Percentiles rank a stretch among this genome's conserved stretches.
These are phyloP conservation scores for Apamea monoglypha DNA, from an alignment of 2,888 invertebrate genomes.

Conservation along the genomic window DNA sequence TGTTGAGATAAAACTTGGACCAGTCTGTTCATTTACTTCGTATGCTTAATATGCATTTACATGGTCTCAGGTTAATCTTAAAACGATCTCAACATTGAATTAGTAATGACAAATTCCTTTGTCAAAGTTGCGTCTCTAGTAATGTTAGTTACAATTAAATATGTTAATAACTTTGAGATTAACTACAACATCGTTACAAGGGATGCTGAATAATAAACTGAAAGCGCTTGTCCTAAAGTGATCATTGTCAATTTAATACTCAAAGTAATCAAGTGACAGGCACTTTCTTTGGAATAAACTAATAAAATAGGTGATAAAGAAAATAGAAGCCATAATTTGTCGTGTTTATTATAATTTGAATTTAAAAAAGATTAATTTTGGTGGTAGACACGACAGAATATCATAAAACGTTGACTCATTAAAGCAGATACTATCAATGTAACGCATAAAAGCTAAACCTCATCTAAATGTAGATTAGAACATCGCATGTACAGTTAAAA, in stretches of 20 bases:
- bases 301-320: slow-evolving; percentile 53
- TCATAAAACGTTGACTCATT: slow-evolving; percentile 55
- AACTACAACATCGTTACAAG: slow-evolving; percentile 37
- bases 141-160: slow-evolving; percentile 38
- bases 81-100: slow-evolving; percentile 10
- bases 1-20: slow-evolving; percentile 50
- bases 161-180: slow-evolving; percentile 25
- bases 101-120: slow-evolving; percentile 60
- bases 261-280: slow-evolving; percentile 44
- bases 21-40: slow-evolving; percentile 6
- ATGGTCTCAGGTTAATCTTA: slow-evolving; percentile 7
- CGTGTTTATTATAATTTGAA: slow-evolving; percentile 42
- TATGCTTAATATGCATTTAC: slow-evolving; percentile 1
- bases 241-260: slow-evolving; percentile 44
- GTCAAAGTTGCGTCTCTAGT: slow-evolving; percentile 56
- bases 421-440: slow-evolving; percentile 59
- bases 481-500: slow-evolving; percentile 72
- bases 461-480: slow-evolving; percentile 71
- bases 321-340: slow-evolving; percentile 45
- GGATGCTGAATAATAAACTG: slow-evolving; percentile 45
- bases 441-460: slow-evolving; percentile 61
- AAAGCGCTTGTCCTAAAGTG: slow-evolving; percentile 59
- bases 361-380: slow-evolving; percentile 30
- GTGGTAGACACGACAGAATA: slow-evolving; percentile 47
- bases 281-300: slow-evolving; percentile 49